Percentiles rank a stretch among this genome's conserved stretches.
Evolutionary conservation across 2,113 vertebrate genomes (phyloP).

Genomic region (Poeciliopsis turrubarensis): DNA sequence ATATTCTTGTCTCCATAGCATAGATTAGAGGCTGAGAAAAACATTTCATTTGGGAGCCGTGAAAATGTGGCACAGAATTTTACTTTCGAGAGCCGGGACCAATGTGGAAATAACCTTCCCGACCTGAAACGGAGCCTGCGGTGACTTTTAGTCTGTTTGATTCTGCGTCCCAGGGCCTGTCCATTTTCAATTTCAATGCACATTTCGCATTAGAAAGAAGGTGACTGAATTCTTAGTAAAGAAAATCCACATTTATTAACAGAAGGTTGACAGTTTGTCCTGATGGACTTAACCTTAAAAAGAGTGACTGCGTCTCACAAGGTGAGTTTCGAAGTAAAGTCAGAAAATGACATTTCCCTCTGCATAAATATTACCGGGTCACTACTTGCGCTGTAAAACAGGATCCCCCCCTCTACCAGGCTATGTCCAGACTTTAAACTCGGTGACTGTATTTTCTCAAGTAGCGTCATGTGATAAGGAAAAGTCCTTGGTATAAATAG

Average conservation of each 20-base stretch:
- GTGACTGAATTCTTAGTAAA: not conserved
- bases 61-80: not conserved
- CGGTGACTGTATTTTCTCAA: conserved; percentile 34
- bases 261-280: no score
- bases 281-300: no score
- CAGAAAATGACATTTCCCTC: not conserved
- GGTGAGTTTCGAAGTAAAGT: no score
- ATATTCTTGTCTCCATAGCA: conserved; percentile 39
- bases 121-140: not conserved
- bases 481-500: conserved; percentile 58
- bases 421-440: conserved; percentile 24
- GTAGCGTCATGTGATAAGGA: conserved; percentile 43
- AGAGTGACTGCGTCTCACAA: no score
- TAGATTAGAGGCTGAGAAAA: conserved; percentile 1
- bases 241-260: not conserved
- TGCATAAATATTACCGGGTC: not conserved
- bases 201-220: not conserved
- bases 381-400: not conserved
- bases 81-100: not conserved
- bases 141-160: not conserved
- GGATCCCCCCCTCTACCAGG: not conserved
- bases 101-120: not conserved
- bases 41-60: not conserved
- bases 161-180: conserved; percentile 5
- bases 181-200: not conserved